Conservation (phyloP, 2,797 vertebrate genomes). For the Coccyzus lansbergi region DNA sequence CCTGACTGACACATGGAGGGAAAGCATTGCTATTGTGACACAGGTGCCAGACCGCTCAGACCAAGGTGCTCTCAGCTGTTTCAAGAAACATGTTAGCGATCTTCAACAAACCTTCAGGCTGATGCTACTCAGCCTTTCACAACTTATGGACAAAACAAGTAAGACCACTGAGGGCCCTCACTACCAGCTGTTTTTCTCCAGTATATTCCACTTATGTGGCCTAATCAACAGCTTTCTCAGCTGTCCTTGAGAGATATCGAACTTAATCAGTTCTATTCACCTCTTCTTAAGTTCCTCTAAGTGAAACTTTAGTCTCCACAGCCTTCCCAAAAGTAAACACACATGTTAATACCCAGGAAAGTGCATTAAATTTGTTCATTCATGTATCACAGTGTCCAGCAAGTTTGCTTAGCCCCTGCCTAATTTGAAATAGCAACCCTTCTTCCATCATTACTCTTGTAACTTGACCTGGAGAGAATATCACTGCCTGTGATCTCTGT, state of each 20-base stretch:
- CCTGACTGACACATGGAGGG: background rate
- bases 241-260: background rate
- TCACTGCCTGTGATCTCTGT: background rate
- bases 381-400: background rate
- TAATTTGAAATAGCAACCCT: background rate
- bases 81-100: background rate
- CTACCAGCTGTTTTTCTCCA: background rate
- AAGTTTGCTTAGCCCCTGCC: background rate
- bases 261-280: background rate
- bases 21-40: background rate
- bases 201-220: accelerated
- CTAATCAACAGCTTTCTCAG: background rate
- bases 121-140: background rate
- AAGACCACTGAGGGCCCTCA: background rate
- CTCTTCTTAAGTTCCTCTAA: background rate
- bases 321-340: background rate
- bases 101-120: background rate
- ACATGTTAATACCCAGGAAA: background rate
- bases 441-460: background rate
- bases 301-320: background rate
- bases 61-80: background rate
- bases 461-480: conserved; percentile 15
- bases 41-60: background rate
- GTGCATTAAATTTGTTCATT: background rate
- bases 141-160: background rate